A percentile compares a stretch with the other conserved stretches of the same genome.
These are phyloP conservation scores for Dendropsophus ebraccatus DNA, from an alignment of 2,113 vertebrate genomes.

Conservation along the genomic window DNA sequence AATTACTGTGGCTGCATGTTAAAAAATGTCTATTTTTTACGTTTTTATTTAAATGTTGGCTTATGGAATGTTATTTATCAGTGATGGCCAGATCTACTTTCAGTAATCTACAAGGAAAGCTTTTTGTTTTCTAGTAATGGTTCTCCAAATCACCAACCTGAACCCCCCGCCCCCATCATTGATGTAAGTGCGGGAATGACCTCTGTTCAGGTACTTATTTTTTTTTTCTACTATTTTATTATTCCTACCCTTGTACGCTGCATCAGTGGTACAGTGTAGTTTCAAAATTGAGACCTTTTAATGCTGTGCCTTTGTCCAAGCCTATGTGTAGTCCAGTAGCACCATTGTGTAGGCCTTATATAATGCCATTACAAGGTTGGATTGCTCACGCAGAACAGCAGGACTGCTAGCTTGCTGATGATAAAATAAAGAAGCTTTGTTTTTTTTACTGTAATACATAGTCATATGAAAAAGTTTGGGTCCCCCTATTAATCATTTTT, in stretches of 20 bases:
- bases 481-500: too few species aligned
- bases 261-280: neutral
- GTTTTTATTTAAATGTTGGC: too few species aligned
- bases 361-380: neutral
- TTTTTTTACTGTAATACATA: too few species aligned
- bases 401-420: too few species aligned
- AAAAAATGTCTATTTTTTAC: too few species aligned
- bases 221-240: neutral
- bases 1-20: too few species aligned
- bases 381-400: neutral
- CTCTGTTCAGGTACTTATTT: constrained; percentile 52
- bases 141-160: constrained; percentile 85
- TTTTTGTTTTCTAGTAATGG: constrained; percentile 79
- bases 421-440: too few species aligned
- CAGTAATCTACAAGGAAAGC: neutral
- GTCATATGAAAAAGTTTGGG: too few species aligned
- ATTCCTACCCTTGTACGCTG: too few species aligned
- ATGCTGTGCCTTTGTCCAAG: too few species aligned
- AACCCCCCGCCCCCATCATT: constrained; percentile 72
- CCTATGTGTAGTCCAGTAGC: neutral
- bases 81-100: too few species aligned
- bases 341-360: neutral
- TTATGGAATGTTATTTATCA: too few species aligned
- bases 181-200: constrained; percentile 73
- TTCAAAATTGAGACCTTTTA: neutral